A percentile compares a stretch with the other conserved stretches of the same genome.
phyloP scores from a whole-genome alignment of 2,888 invertebrate genomes.

The Hypolimnas misippus region DNA sequence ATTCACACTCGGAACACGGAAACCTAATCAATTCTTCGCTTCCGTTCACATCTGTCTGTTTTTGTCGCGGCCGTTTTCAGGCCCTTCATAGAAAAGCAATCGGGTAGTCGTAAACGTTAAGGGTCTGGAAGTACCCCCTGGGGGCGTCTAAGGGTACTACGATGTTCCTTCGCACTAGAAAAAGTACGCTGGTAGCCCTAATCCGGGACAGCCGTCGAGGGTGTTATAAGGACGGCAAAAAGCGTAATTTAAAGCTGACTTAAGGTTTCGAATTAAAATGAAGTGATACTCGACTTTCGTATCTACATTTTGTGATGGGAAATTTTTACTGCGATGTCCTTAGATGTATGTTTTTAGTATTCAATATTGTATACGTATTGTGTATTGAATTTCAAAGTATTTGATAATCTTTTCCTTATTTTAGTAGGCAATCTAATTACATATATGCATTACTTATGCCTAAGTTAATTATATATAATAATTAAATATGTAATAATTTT shows the following conservation, averaged over 20 bases:
- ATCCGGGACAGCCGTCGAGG: constrained; percentile 74
- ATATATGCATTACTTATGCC: too few relatives aligned
- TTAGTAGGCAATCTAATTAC: too few relatives aligned
- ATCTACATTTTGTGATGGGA: constrained; percentile 32
- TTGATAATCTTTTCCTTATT: too few relatives aligned
- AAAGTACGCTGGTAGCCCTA: constrained; percentile 76
- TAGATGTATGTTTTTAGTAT: too few relatives aligned
- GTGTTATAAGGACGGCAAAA: constrained; percentile 79
- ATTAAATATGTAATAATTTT: too few relatives aligned
- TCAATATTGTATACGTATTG: not conserved
- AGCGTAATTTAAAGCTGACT: constrained; percentile 83
- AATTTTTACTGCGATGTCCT: constrained; percentile 18
- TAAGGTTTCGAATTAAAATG: constrained; percentile 83
- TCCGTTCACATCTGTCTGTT: constrained; percentile 70
- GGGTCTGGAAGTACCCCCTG: constrained; percentile 83
- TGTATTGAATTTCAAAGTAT: too few relatives aligned
- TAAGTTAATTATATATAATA: too few relatives aligned
- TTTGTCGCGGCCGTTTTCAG: constrained; percentile 69
- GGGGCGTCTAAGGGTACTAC: constrained; percentile 81
- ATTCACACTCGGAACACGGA: constrained; percentile 48
- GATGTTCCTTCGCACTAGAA: constrained; percentile 77
- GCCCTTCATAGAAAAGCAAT: constrained; percentile 85
- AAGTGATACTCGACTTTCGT: constrained; percentile 50
- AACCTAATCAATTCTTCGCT: constrained; percentile 67
- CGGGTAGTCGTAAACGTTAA: constrained; percentile 86